These are phyloP conservation scores for Girardia tigrina DNA, from an alignment of 2,888 invertebrate species.

Conservation along the genomic window DNA sequence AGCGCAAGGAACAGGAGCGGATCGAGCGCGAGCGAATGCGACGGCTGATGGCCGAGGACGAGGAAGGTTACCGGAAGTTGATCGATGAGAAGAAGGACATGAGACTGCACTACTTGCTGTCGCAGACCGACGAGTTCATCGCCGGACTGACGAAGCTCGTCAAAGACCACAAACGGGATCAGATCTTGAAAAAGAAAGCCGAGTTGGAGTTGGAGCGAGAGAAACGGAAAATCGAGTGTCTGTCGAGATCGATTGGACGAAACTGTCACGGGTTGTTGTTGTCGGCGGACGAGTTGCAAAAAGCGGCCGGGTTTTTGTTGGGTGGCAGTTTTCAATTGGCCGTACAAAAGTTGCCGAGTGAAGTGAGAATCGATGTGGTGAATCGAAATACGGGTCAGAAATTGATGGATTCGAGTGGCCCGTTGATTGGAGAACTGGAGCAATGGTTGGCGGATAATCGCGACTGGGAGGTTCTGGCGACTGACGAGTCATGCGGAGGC, in stretches of 20 bases:
- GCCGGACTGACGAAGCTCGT: conserved; percentile 75
- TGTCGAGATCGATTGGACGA: neutral
- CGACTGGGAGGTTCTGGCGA: neutral
- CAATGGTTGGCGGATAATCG: neutral
- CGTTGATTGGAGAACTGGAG: neutral
- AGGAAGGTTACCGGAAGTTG: conserved; percentile 93
- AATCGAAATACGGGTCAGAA: neutral
- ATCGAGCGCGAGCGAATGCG: conserved; percentile 98
- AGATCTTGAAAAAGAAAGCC: conserved; percentile 14
- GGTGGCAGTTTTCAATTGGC: neutral
- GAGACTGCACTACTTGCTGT: conserved; percentile 82
- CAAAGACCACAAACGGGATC: conserved; percentile 26
- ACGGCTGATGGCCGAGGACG: conserved; percentile 92
- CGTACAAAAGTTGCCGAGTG: neutral
- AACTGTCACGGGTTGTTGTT: no score
- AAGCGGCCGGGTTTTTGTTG: neutral
- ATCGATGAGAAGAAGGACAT: conserved; percentile 99
- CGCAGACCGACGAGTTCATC: conserved; percentile 97
- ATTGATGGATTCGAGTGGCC: neutral
- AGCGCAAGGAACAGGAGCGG: conserved; percentile 90
- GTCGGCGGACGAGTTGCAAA: neutral
- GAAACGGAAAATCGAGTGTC: neutral
- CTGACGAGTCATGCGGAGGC: neutral
- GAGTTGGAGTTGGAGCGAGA: conserved; percentile 37
- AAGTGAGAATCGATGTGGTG: neutral